Evolutionary conservation across 2,113 vertebrate genomes (phyloP), one percentile per base, ranked within the genome.

Genomic region (Nannobrachium achirus): DNA sequence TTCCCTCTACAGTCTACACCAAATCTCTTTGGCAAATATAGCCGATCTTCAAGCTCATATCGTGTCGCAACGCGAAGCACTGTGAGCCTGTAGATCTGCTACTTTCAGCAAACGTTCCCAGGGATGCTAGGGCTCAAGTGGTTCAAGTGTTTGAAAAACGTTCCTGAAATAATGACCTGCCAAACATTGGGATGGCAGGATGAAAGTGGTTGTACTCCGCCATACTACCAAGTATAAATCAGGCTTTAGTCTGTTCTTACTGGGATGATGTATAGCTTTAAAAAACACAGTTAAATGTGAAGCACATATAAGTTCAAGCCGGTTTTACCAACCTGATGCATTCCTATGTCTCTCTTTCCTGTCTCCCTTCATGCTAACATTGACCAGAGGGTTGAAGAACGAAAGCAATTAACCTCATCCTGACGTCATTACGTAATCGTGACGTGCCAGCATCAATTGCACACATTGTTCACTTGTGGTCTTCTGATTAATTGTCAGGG

Each of bases 371-470:
- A 20, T 59, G 63, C 41, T 10, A 61, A 41, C 50, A 25, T 25
- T 69, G 49, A 46, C 49, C 49, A 48, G 50, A 48, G 50, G 42
- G 14, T 15, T 51, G n/a, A 52, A 25, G 19, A 44, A 51, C n/a
- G 8, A 15, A 40, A 38, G 42, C 5, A 53, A 67, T 61, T 58
- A 51, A 19, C 50, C 50, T 49, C 46, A 15, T 58, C 18, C 14
- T 20, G 33, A 45, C 10, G 6, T 38, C 20, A 13, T 71, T 71
- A 46, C 59, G 46, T 71, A 71, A 71, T 25, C 49, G 16, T 20
- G 6, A 40, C 20, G 55, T 63, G 56, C 50, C 51, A 39, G 14
- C 39, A 45, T 15, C 63, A 55, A 18, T 33, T 44, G 38, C n/a
- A 6, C 42, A 48, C n/a, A 42, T 38, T 48, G n/a, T 48, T 38